Percentiles rank a stretch among this genome's conserved stretches.
phyloP scores from a whole-genome alignment of 2,113 vertebrate genomes.

The Sylvia atricapilla region DNA sequence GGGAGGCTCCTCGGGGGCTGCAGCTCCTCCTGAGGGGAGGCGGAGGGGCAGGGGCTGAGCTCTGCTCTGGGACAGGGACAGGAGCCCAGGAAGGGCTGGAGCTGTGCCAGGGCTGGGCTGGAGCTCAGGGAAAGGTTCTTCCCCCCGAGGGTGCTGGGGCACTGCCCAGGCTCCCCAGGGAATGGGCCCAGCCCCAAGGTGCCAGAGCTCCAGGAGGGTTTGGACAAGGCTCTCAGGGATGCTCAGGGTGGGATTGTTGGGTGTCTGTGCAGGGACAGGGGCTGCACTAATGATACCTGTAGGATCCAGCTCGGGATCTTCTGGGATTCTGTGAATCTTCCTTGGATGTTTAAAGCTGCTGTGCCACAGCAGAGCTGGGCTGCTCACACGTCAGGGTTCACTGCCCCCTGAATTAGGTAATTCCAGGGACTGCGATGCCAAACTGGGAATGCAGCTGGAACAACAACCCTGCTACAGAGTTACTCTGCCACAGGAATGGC shows the following conservation, averaged over 20 bases:
- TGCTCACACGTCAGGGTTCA: not conserved
- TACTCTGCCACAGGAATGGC: not conserved
- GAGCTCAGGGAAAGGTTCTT: not conserved
- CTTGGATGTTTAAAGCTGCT: not conserved
- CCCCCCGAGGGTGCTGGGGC: not conserved
- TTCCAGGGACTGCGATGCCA: not conserved
- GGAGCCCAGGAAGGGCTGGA: not conserved
- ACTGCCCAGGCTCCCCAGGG: not conserved
- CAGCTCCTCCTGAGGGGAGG: no score
- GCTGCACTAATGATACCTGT: fast-evolving
- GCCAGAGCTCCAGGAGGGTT: not conserved
- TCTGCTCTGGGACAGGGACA: not conserved
- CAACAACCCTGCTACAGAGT: not conserved
- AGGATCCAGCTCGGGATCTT: not conserved
- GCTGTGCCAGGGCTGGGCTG: not conserved
- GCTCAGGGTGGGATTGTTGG: not conserved
- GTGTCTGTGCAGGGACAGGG: not conserved
- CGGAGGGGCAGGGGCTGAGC: not conserved
- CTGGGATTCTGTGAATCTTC: not conserved
- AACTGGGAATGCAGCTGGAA: not conserved
- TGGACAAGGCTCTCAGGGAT: not conserved
- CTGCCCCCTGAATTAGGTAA: not conserved
- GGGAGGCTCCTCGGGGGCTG: not conserved
- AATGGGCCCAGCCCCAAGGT: not conserved
- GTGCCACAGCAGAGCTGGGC: not conserved